A percentile compares a stretch with the other conserved stretches of the same genome.
phyloP scores from a whole-genome alignment of 2,797 vertebrate genomes.

The Chanos chanos region DNA sequence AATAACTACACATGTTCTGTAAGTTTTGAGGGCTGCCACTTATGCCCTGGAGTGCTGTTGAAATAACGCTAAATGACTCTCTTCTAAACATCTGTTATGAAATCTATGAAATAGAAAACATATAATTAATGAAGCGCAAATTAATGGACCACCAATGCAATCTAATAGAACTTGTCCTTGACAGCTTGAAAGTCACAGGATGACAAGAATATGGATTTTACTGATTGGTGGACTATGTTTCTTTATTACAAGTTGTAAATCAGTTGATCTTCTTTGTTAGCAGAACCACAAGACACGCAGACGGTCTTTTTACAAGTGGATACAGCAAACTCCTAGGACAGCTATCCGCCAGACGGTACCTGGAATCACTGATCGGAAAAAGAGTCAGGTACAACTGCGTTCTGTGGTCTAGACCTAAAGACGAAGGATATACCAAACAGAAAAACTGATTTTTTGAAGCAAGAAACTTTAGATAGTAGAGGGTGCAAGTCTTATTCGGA shows the following conservation, averaged over 20 bases:
- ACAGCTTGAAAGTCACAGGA: too few relatives aligned
- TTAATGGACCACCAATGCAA: too few relatives aligned
- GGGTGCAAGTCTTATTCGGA: too few relatives aligned
- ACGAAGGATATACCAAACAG: not conserved
- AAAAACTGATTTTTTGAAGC: too few relatives aligned
- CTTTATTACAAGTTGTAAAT: not conserved
- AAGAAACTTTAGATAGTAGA: too few relatives aligned
- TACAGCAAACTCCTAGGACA: conserved; percentile 93
- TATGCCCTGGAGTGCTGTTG: too few relatives aligned
- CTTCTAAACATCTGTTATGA: too few relatives aligned
- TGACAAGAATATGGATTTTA: not conserved
- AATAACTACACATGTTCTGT: too few relatives aligned
- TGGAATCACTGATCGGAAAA: conserved; percentile 93
- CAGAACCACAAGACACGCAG: conserved; percentile 88
- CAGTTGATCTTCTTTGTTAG: conserved; percentile 44
- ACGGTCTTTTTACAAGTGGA: conserved; percentile 91
- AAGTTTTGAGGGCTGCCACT: too few relatives aligned
- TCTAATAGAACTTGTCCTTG: too few relatives aligned
- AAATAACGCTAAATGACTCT: too few relatives aligned
- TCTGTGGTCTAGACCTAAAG: not conserved
- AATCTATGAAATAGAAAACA: not conserved
- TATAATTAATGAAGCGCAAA: too few relatives aligned
- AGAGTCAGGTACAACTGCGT: conserved; percentile 76
- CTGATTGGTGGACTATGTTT: not conserved
- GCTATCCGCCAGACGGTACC: conserved; percentile 87